phyloP scores from a whole-genome alignment of 2,797 vertebrate species.

The Sebastiscus albofasciatus region DNA sequence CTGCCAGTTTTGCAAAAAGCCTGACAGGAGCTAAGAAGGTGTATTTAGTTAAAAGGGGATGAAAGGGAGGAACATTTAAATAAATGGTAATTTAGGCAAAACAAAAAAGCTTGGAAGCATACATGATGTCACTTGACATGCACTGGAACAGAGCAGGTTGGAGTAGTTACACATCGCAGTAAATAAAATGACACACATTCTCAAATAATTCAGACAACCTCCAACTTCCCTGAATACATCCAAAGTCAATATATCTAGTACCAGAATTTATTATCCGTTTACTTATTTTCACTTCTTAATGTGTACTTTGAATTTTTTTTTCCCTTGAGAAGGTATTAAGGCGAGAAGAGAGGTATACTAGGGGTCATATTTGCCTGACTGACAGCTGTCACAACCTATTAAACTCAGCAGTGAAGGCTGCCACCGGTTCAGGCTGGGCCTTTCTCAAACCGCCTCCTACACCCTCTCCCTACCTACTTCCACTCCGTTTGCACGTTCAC shows the following conservation, averaged over 20 bases:
- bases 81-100: constrained; percentile 7
- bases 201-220: neutral
- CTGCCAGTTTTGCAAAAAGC: constrained; percentile 27
- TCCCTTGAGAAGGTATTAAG: neutral
- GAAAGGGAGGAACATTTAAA: constrained; percentile 10
- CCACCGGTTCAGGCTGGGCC: neutral
- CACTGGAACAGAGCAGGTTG: neutral
- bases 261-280: neutral
- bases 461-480: too few relatives aligned
- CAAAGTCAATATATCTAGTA: neutral
- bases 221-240: neutral
- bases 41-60: constrained; percentile 21
- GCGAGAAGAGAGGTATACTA: neutral
- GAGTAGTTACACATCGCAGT: neutral
- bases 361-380: neutral
- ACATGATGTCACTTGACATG: neutral
- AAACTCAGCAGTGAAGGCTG: neutral
- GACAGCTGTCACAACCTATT: neutral
- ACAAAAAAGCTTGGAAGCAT: neutral
- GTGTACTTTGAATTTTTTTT: neutral
- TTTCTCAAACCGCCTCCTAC: too few relatives aligned
- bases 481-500: too few relatives aligned
- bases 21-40: constrained; percentile 4
- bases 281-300: neutral
- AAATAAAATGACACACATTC: neutral